Evolutionary conservation across 2,888 invertebrate species (phyloP).

Genomic region (Cinara cedri): DNA sequence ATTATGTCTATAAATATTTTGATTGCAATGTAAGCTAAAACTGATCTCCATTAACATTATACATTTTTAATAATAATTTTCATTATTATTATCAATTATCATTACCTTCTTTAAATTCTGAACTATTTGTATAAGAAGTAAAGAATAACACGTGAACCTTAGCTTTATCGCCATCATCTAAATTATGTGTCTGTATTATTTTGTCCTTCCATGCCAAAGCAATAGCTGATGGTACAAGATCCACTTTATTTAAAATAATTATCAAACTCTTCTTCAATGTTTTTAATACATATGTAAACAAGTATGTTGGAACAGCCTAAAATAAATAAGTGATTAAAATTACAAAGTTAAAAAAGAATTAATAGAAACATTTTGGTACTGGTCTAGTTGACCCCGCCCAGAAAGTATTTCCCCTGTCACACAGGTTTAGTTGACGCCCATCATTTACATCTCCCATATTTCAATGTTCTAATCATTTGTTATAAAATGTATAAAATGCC

Average conservation of each 20-base stretch:
- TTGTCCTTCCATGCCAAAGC: constrained; percentile 89
- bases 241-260: constrained; percentile 89
- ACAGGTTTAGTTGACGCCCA: no score
- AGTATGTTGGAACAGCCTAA: constrained; percentile 81
- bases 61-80: no score
- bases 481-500: no score
- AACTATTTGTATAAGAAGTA: constrained; percentile 41
- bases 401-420: no score
- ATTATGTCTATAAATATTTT: no score
- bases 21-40: neutral
- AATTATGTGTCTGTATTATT: constrained; percentile 65
- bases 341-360: neutral
- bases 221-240: constrained; percentile 79
- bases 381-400: no score
- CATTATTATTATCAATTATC: no score
- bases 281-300: constrained; percentile 79
- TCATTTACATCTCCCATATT: no score
- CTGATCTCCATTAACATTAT: constrained; percentile 64
- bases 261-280: constrained; percentile 83
- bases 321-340: constrained; percentile 59
- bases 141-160: constrained; percentile 49
- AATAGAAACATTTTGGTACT: no score
- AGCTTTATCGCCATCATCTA: constrained; percentile 20
- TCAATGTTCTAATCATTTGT: no score
- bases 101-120: constrained; percentile 48